Conservation (phyloP, 1,140 invertebrate genomes). For the Sarcophaga bullata region DNA sequence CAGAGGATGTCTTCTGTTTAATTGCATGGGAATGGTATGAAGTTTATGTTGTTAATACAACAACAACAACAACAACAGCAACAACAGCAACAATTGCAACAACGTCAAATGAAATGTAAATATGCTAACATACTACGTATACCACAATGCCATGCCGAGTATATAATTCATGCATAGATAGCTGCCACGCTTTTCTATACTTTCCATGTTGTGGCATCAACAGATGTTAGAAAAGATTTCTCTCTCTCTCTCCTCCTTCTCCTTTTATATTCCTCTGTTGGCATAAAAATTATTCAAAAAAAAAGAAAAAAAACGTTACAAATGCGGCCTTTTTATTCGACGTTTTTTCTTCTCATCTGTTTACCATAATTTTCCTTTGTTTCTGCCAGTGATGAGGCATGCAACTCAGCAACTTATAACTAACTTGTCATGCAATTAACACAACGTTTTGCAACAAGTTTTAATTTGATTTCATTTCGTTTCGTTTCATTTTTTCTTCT, state of each 20-base stretch:
- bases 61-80: neutral
- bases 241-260: neutral
- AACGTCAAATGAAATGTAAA: neutral
- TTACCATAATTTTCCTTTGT: conserved; percentile 4
- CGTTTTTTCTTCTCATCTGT: neutral
- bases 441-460: conserved; percentile 32
- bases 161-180: too few relatives aligned
- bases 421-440: conserved; percentile 41
- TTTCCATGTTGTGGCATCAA: neutral
- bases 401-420: conserved; percentile 38
- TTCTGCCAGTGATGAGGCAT: conserved; percentile 28
- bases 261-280: too few relatives aligned
- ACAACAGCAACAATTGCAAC: neutral
- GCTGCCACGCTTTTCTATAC: too few relatives aligned
- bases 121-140: neutral
- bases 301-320: neutral
- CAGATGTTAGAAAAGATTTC: neutral
- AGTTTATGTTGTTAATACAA: too few relatives aligned
- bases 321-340: neutral
- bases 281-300: neutral
- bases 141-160: too few relatives aligned
- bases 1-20: conserved; percentile 4
- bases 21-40: too few relatives aligned
- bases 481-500: neutral
- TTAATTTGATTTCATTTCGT: conserved; percentile 22